A percentile compares a stretch with the other conserved stretches of the same genome.
These are phyloP conservation scores for Lampropteryx suffumata DNA, from an alignment of 2,888 invertebrate species.

Conservation along the genomic window DNA sequence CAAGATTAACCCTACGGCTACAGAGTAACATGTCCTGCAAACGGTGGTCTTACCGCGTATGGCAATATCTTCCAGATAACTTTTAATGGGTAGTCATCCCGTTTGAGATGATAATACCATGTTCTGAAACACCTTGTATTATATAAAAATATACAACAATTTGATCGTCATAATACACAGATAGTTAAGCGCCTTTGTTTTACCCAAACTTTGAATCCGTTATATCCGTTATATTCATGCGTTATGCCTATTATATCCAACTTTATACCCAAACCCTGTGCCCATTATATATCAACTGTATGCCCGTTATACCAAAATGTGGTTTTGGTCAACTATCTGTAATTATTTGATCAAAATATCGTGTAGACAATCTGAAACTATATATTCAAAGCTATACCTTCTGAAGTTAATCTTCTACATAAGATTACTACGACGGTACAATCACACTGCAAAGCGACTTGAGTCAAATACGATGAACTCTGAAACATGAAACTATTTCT, in stretches of 20 bases:
- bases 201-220: too few species aligned
- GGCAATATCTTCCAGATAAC: too few species aligned
- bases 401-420: constrained; percentile 69
- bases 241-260: neutral
- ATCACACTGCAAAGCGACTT: constrained; percentile 48
- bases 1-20: too few species aligned
- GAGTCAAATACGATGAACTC: constrained; percentile 35
- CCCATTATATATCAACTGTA: neutral
- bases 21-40: too few species aligned
- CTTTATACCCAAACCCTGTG: neutral
- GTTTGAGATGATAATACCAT: too few species aligned
- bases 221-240: too few species aligned
- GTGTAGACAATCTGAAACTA: constrained; percentile 29
- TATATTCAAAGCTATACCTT: constrained; percentile 59
- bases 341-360: constrained; percentile 30
- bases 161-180: constrained; percentile 12
- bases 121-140: too few species aligned
- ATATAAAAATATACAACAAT: neutral
- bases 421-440: constrained; percentile 76
- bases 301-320: neutral
- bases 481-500: neutral
- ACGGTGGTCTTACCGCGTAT: too few species aligned
- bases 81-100: too few species aligned
- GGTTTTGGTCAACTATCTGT: constrained; percentile 26
- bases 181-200: constrained; percentile 26